Evolutionary conservation across 2,113 vertebrate genomes (phyloP).

Genomic region (Muntiacus reevesi): DNA sequence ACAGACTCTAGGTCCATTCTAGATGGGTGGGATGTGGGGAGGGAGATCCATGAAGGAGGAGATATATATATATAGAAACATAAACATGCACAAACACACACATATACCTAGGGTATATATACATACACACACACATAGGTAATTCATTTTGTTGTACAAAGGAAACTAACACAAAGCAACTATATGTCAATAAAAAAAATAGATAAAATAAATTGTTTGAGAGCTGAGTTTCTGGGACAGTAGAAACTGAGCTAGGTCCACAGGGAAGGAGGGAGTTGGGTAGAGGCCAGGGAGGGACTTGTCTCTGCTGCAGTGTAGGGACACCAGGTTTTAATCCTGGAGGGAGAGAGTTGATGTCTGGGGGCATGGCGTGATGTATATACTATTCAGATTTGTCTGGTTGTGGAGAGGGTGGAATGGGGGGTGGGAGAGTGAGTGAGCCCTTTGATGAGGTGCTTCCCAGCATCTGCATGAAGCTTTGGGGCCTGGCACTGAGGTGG

Average conservation of each 20-base stretch:
- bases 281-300: background rate
- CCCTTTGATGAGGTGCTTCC: background rate
- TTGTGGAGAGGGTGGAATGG: background rate
- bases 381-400: background rate
- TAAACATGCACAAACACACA: background rate
- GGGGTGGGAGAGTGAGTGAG: accelerated
- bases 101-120: background rate
- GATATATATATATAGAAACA: background rate
- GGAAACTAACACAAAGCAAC: background rate
- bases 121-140: background rate
- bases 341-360: too few species aligned
- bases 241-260: background rate
- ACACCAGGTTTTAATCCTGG: too few species aligned
- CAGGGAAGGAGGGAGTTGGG: background rate
- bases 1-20: background rate
- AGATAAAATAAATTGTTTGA: background rate
- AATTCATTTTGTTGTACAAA: background rate
- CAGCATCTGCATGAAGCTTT: background rate
- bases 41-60: background rate
- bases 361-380: background rate
- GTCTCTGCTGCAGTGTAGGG: background rate
- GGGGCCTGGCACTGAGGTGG: background rate
- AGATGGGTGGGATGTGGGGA: background rate
- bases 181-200: background rate
- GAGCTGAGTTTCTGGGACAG: background rate